These are phyloP conservation scores for Sciurus vulgaris DNA, from an alignment of 2,797 vertebrate genomes.

Conservation along the genomic window DNA sequence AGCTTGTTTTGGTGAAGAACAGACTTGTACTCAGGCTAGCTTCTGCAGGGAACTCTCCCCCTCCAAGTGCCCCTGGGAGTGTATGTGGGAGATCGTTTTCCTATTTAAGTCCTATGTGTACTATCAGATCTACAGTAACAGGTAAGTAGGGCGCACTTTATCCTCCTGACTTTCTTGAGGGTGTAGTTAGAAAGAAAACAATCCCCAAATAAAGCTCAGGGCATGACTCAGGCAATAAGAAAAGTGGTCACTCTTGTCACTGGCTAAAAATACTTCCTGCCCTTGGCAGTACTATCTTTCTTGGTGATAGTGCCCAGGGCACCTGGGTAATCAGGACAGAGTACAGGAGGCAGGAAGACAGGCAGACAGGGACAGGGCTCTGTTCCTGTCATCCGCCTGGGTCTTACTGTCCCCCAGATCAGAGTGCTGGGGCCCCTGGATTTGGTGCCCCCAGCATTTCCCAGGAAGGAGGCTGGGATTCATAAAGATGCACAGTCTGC, in stretches of 20 bases:
- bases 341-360: not conserved
- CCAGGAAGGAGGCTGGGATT: not conserved
- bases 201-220: constrained; percentile 66
- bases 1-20: not conserved
- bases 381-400: not conserved
- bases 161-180: constrained; percentile 30
- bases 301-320: not conserved
- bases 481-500: not conserved
- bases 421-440: not conserved
- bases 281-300: constrained; percentile 57
- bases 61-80: not conserved
- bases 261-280: constrained; percentile 84
- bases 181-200: constrained; percentile 77
- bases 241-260: constrained; percentile 70
- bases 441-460: not conserved
- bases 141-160: not conserved
- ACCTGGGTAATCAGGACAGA: constrained; percentile 40
- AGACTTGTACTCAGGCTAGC: not conserved
- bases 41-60: not conserved
- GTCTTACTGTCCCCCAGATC: not conserved
- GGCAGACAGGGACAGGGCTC: not conserved
- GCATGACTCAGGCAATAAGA: constrained; percentile 78
- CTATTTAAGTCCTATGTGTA: not conserved
- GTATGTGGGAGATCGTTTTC: not conserved
- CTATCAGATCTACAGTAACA: not conserved